Base-by-base conservation (phyloP, 2,888 invertebrate genomes). In the Petrolisthes manimaculis region DNA sequence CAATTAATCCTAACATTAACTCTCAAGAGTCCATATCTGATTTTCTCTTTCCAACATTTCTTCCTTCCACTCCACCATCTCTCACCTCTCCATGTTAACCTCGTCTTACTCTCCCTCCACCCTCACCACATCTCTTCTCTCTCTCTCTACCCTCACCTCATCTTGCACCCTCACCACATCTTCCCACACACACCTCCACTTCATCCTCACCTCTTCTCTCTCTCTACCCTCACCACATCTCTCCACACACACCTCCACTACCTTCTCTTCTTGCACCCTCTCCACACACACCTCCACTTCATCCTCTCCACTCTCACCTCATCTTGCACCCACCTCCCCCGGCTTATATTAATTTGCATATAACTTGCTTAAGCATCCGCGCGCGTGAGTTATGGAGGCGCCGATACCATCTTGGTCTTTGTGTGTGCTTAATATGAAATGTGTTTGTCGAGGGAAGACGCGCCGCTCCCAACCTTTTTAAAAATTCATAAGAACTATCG, bases 401-500 rank as follows among this genome's bases (percentile, higher is more conserved):
- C 71, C 80, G 86, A 86, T 86, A 86, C 78, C 71, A 86, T 86
- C 86, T 86, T 55, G 54, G 80, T 86, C 80, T 86, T 86, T 86
- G 86, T 86, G 86, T 86, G 86, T 86, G 86, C 86, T 86, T 86
- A 86, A 86, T 86, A 86, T 80, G 86, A 86, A 80, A 79, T 86
- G 85, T 85, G 86, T 86, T 86, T 86, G 86, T 71, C 24, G 86
- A 86, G 86, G 74, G 86, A 74, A 54, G 80, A 37, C 80, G 67
- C 24, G 24, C 71, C 67, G 51, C 80, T 78, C 69, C 67, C 78
- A 51, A 14, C 67, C 80, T 78, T 86, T 86, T 86, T 86, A 78
- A 86, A 86, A 86, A 86, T 86, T 86, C 86, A 86, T 86, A 86
- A 86, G 86, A 86, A 86, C 86, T 80, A 86, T 86, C 86, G 80